These are phyloP conservation scores for Porphyrio hochstetteri DNA, from an alignment of 2,113 vertebrate genomes.

Conservation along the genomic window DNA sequence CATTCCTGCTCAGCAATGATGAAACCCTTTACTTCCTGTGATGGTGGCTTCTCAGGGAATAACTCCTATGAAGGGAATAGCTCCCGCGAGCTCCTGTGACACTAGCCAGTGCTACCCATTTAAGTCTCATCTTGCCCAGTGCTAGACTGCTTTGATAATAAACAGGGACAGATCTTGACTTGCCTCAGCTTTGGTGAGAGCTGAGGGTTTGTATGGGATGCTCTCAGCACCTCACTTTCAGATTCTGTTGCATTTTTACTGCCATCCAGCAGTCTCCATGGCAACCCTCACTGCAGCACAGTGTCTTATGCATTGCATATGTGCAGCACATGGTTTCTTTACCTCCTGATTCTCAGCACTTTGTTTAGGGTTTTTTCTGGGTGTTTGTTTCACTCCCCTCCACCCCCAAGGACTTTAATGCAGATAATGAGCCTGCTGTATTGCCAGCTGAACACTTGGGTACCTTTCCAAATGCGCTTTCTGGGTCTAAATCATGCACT, in stretches of 20 bases:
- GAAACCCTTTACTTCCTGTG: background rate
- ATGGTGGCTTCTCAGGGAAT: background rate
- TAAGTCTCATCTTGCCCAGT: background rate
- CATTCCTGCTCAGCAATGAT: background rate
- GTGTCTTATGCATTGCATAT: background rate
- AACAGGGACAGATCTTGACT: background rate
- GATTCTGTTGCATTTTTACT: background rate
- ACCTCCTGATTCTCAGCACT: background rate
- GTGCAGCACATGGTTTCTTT: background rate
- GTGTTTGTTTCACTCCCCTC: background rate
- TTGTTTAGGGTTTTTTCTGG: background rate
- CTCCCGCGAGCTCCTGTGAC: background rate
- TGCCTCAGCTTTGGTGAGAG: background rate
- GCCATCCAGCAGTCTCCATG: constrained; percentile 48
- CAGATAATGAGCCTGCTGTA: background rate
- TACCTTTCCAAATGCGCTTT: background rate
- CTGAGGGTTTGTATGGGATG: fast-evolving
- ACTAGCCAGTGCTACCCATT: background rate
- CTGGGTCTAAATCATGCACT: background rate
- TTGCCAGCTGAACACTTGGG: background rate
- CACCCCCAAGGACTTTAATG: background rate
- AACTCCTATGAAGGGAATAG: background rate
- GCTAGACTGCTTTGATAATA: background rate
- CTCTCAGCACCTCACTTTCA: background rate
- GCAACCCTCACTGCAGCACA: constrained; percentile 26